Conservation (phyloP, 53 echinoderm and acorn worm genomes). For the Stichopus horrens region DNA sequence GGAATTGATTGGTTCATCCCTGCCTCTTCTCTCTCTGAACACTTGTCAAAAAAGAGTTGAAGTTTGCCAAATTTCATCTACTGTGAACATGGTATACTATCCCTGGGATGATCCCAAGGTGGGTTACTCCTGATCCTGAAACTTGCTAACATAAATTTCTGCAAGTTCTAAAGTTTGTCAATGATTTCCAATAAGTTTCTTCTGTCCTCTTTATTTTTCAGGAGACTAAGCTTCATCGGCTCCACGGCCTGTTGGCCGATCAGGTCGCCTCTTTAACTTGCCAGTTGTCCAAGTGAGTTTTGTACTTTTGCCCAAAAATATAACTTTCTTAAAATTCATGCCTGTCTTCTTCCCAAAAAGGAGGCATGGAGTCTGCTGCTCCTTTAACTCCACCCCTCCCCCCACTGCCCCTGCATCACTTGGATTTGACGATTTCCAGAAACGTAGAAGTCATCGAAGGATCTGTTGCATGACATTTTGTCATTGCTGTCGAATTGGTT, state of each 20-base stretch:
- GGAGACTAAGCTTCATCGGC: slow-evolving; percentile 65
- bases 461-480: too few relatives aligned
- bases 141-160: background rate
- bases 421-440: too few relatives aligned
- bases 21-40: too few relatives aligned
- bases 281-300: slow-evolving; percentile 60
- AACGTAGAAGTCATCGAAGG: too few relatives aligned
- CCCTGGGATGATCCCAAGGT: background rate
- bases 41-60: background rate
- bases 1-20: too few relatives aligned
- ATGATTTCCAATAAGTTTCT: background rate
- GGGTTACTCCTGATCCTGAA: background rate
- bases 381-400: too few relatives aligned
- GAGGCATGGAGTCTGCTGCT: too few relatives aligned
- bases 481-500: too few relatives aligned
- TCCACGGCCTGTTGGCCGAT: slow-evolving; percentile 41
- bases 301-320: too few relatives aligned
- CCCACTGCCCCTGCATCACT: too few relatives aligned
- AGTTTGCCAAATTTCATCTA: background rate
- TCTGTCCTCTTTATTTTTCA: background rate
- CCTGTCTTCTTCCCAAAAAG: too few relatives aligned
- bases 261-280: slow-evolving; percentile 57
- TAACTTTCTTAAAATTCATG: too few relatives aligned
- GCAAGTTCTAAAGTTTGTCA: background rate
- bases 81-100: background rate